Evolutionary conservation across 1,140 invertebrate genomes (phyloP).

Genomic region (Caenorhabditis tropicalis): DNA sequence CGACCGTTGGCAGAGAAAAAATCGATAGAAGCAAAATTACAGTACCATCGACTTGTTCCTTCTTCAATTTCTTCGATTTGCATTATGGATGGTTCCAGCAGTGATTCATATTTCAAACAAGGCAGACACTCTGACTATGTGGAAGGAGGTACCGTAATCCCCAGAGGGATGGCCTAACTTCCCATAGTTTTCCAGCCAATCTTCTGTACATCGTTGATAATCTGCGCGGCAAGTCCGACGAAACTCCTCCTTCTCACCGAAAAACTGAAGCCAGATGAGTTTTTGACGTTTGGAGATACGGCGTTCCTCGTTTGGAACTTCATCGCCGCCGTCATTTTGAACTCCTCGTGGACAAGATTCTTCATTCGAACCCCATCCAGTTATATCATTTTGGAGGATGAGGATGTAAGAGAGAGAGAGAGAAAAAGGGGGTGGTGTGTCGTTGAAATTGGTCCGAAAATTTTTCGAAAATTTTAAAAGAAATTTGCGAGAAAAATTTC

Average conservation of each 20-base stretch:
- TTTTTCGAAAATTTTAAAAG: too few relatives aligned
- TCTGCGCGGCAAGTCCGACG: constrained; percentile 67
- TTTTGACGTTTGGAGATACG: constrained; percentile 63
- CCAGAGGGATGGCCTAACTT: too few relatives aligned
- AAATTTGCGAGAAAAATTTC: too few relatives aligned
- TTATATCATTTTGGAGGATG: constrained; percentile 41
- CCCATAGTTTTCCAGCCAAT: constrained; percentile 49
- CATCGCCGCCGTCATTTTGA: constrained; percentile 65
- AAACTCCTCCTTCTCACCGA: constrained; percentile 70
- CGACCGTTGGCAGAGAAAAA: too few relatives aligned
- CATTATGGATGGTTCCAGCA: constrained; percentile 45
- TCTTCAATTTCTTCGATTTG: constrained; percentile 46
- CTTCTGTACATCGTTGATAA: constrained; percentile 56
- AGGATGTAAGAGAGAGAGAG: constrained; percentile 58
- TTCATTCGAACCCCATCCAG: constrained; percentile 48
- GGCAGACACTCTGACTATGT: constrained; percentile 24
- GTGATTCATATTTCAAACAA: constrained; percentile 27
- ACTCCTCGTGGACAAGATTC: constrained; percentile 58
- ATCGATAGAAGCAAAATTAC: neutral
- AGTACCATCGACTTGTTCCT: constrained; percentile 56
- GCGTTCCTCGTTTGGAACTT: constrained; percentile 70
- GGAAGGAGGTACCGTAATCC: constrained; percentile 3
- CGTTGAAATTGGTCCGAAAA: too few relatives aligned
- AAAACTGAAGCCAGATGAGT: constrained; percentile 59
- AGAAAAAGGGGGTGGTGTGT: too few relatives aligned